Base-by-base conservation (phyloP, 2,797 vertebrate species). In the Pseudochirops cupreus region DNA sequence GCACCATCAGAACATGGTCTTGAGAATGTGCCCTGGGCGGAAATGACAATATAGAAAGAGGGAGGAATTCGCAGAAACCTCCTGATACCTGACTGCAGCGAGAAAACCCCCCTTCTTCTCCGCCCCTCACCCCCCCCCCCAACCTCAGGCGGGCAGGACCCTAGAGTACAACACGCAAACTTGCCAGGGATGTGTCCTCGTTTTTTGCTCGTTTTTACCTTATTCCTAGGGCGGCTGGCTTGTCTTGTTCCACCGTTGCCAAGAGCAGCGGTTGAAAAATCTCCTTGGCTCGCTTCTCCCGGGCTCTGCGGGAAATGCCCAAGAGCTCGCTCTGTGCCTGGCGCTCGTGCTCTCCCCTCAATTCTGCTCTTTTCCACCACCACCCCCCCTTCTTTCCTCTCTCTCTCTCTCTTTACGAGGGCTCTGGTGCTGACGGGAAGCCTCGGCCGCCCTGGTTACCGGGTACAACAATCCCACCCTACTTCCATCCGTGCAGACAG, bases 361-460 rank as follows among this genome's bases (percentile, higher is more conserved):
- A 10, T 82, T 4, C 67, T 82, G 67, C n/a, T 82, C 67, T 82
- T 82, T 24, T 46, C n/a, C 67, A 21, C n/a, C 67, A 21, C 67
- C 67, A 18, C 16, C 0, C n/a, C 16, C n/a, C 67, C 67, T 24
- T 39, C 67, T 82, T 87, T 46, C 74, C 74, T 87, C 39, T 74
- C 62, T 46, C n/a, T 21, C 39, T 82, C n/a, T 82, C 39, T 87
- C 39, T 87, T 87, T 87, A 50, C 74, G n/a, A 87, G 39, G 21
- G 9, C 39, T 46, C 39, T 50, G 39, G 96, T 39, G 91, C 91
- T 94, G 96, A 94, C 24, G 95, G 95, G 94, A 93, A 95, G 95
- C 97, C 94, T 91, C 62, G 10, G 97, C 97, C 97, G 97, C 97
- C 98, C 96, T 95, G 98, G 98, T 96, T 97, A 98, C 98, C 29